Evolutionary conservation across 2,888 invertebrate genomes (phyloP).

Genomic region (Melanargia galathea): DNA sequence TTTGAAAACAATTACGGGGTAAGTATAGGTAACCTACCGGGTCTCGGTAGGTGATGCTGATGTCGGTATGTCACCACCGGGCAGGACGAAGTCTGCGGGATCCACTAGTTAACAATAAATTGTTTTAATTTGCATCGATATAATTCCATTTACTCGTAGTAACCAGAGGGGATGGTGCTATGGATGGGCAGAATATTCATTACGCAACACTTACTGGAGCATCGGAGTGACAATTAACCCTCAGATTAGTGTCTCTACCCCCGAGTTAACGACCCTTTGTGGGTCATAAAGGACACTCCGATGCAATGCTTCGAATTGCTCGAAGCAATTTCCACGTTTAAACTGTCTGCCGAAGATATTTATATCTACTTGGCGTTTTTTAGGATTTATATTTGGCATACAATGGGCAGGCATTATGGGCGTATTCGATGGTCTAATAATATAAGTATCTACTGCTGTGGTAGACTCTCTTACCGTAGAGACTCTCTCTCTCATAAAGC

Average conservation of each 20-base stretch:
- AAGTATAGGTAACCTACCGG: too few species aligned
- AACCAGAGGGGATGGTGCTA: slow-evolving; percentile 36
- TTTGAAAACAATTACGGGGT: too few species aligned
- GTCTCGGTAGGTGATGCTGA: too few species aligned
- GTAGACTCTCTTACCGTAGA: too few species aligned
- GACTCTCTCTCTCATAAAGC: too few species aligned
- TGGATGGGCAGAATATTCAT: slow-evolving; percentile 67
- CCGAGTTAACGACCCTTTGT: slow-evolving; percentile 67
- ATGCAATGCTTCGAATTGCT: slow-evolving; percentile 36
- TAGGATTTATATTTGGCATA: background rate
- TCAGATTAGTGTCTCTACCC: slow-evolving; percentile 61
- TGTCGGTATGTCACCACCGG: too few species aligned
- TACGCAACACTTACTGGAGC: slow-evolving; percentile 66
- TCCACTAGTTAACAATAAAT: background rate
- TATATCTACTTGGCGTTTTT: background rate
- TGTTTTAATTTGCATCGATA: slow-evolving; percentile 13
- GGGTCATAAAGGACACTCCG: slow-evolving; percentile 62
- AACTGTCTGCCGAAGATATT: slow-evolving; percentile 7
- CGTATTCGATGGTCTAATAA: background rate
- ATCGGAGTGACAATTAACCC: slow-evolving; percentile 69
- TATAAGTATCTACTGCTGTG: too few species aligned
- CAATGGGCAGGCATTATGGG: too few species aligned
- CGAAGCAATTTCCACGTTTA: slow-evolving; percentile 23
- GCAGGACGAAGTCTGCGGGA: too few species aligned
- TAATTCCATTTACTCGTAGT: background rate